Evolutionary conservation across 2,113 vertebrate genomes (phyloP).

Genomic region (Motacilla alba): DNA sequence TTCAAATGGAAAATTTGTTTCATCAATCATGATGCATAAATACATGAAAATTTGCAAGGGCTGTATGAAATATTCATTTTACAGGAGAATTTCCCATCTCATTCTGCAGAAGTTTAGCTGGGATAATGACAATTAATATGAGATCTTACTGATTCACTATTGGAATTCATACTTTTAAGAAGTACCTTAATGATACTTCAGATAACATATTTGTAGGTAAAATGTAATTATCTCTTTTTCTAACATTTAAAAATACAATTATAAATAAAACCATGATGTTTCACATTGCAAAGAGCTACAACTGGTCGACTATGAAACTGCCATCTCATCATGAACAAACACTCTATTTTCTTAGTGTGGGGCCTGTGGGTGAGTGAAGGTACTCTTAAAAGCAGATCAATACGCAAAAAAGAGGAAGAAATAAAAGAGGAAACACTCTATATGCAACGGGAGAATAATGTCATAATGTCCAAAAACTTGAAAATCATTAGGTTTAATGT

Average conservation of each 20-base stretch:
- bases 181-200: not conserved
- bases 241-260: not conserved
- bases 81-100: not conserved
- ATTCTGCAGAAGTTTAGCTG: not conserved
- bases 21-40: not conserved
- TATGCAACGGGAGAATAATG: not conserved
- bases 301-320: not conserved
- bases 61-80: not conserved
- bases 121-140: not conserved
- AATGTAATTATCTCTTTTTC: not conserved
- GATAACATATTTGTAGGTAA: not conserved
- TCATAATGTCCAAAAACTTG: not conserved
- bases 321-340: conserved; percentile 30
- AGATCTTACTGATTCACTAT: not conserved
- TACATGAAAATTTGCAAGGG: not conserved
- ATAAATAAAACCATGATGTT: conserved; percentile 14
- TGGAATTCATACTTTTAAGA: not conserved
- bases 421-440: conserved; percentile 44
- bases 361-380: not conserved
- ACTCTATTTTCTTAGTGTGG: conserved; percentile 33
- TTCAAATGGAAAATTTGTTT: not conserved
- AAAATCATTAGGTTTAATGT: not conserved
- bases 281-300: conserved; percentile 22
- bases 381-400: conserved; percentile 55
- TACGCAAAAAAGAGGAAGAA: conserved; percentile 60